Base-by-base conservation (phyloP, 2,888 invertebrate genomes). In the Hipparchia sbordonii region DNA sequence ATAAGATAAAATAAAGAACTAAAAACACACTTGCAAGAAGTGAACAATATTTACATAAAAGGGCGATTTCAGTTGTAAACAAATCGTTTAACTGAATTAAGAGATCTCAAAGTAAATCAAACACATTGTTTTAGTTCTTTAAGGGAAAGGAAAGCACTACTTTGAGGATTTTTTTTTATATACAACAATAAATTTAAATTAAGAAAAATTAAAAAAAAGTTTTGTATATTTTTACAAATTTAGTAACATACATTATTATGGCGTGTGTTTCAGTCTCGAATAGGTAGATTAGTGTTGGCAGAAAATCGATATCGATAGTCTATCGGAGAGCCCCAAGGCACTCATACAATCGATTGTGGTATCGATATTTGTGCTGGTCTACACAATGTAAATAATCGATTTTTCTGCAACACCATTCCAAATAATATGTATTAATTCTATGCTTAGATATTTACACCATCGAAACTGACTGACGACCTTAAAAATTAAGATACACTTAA, bases 211-310 rank as follows among this genome's bases (percentile, higher is more conserved):
- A 39, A 10, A 33, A 65, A 23, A 65, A 65, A 65, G 48, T 7
- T n/a, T 13, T 46, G 56, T 48, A 59, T 52, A 48, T 72, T 62
- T 67, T 67, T 71, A 71, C 45, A 63, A 63, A 69, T 70, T 70
- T 60, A 59, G 67, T 52, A 67, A 69, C 68, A 63, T 74, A 74
- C 73, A 76, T 52, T 52, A 65, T 65, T 89, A 91, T 92, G 91
- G 91, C 92, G 84, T 82, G 87, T 80, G 12, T 51, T 86, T 90
- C 91, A 92, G 92, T 91, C 88, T 87, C 89, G 84, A 88, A 79
- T 84, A 84, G 87, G 87, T 88, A 87, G 86, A 69, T 39, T 39
- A 33, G 39, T 6, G 8, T 60, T 39, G 59, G 10, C 39, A 33
- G 39, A 60, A 39, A 60, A 33, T 39, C 39, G 57, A 60, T 60